Evolutionary conservation across 2,888 invertebrate species (phyloP).

Genomic region (Agrypnus murinus): DNA sequence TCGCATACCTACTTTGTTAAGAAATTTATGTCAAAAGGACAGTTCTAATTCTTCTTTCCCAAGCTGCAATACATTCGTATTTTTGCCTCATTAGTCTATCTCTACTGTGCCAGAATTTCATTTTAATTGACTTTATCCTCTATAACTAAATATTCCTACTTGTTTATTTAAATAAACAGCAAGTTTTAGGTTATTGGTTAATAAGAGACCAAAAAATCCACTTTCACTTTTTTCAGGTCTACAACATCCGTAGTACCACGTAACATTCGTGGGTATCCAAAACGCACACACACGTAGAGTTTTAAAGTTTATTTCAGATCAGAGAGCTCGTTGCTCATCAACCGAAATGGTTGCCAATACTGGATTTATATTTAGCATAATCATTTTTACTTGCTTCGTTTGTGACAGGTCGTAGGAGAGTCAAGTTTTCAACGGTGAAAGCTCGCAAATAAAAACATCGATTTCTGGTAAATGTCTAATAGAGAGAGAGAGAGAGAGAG

Average conservation of each 20-base stretch:
- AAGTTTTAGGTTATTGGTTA: too few species aligned
- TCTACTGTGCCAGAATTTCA: neutral
- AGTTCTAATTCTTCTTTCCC: conserved; percentile 15
- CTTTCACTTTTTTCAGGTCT: conserved; percentile 31
- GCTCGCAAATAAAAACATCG: conserved; percentile 23
- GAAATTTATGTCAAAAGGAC: conserved; percentile 33
- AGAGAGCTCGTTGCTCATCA: conserved; percentile 29
- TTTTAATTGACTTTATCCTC: too few species aligned
- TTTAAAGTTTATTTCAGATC: conserved; percentile 27
- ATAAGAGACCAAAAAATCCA: neutral
- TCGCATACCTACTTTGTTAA: conserved; percentile 22
- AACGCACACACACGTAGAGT: neutral
- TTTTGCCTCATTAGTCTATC: conserved; percentile 9
- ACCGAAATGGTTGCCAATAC: conserved; percentile 40
- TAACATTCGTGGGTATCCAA: too few species aligned
- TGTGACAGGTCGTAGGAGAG: conserved; percentile 39
- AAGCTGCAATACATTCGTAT: neutral
- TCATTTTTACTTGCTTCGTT: conserved; percentile 38
- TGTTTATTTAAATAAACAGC: too few species aligned
- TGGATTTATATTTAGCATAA: conserved; percentile 41
- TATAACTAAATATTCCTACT: too few species aligned
- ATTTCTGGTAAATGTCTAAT: too few species aligned
- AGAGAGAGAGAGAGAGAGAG: too few species aligned
- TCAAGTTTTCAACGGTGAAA: conserved; percentile 21
- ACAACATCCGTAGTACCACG: conserved; percentile 22